Conservation (phyloP, 2,797 vertebrate genomes). For the Parambassis ranga region DNA sequence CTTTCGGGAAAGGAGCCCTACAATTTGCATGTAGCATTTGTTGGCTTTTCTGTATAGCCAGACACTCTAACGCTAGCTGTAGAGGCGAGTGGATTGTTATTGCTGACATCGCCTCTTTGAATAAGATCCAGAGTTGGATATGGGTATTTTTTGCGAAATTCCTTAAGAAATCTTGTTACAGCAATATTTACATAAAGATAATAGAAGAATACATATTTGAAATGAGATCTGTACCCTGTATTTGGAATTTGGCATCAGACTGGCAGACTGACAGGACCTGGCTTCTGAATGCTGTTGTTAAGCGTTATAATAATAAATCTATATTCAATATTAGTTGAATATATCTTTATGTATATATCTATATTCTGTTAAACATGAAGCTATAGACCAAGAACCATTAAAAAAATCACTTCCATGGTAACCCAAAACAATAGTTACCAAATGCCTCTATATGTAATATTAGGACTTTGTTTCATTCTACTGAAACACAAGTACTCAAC, state of each 20-base stretch:
- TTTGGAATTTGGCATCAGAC: not conserved
- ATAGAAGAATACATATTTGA: not conserved
- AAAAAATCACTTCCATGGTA: too few species aligned
- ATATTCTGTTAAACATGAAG: too few species aligned
- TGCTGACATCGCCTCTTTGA: conserved; percentile 10
- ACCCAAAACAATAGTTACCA: too few species aligned
- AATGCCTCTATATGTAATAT: too few species aligned
- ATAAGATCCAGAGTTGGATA: conserved; percentile 8
- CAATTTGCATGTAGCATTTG: conserved; percentile 34
- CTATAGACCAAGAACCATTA: too few species aligned
- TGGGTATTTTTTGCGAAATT: conserved; percentile 2
- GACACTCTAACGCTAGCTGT: conserved; percentile 25
- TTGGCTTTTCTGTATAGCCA: conserved; percentile 20
- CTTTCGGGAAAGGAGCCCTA: conserved; percentile 26
- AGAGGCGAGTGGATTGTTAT: conserved; percentile 9
- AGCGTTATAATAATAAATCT: too few species aligned
- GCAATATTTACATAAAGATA: not conserved
- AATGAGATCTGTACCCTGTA: not conserved
- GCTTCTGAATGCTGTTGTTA: too few species aligned
- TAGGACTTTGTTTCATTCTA: too few species aligned
- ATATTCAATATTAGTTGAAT: too few species aligned
- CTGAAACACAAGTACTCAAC: too few species aligned
- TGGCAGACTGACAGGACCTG: too few species aligned
- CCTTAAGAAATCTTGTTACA: conserved; percentile 5
- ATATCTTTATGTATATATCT: too few species aligned